Percentiles rank a stretch among this genome's conserved stretches.
These are phyloP conservation scores for Epizoanthus ramosus DNA, from an alignment of 92 coral and sea anemone genomes.

Conservation along the genomic window DNA sequence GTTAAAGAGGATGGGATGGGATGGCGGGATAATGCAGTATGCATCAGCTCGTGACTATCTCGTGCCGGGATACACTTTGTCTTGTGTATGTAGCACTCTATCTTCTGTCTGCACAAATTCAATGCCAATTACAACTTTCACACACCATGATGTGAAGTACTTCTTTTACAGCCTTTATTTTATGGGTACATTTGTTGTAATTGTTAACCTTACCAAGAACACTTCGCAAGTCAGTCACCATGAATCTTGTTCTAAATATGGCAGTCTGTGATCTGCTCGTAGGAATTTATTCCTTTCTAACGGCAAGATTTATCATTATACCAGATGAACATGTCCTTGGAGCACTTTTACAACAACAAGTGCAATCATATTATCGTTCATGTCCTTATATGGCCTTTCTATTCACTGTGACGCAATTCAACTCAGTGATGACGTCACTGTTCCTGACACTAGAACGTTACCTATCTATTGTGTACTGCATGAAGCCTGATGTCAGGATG, in stretches of 20 bases:
- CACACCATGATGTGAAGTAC: not conserved
- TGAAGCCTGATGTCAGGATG: too few species aligned
- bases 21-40: not conserved
- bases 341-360: not conserved
- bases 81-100: slow-evolving; percentile 1
- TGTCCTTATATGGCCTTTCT: too few species aligned
- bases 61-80: slow-evolving; percentile 6
- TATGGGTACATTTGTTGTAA: not conserved
- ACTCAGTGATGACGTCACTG: too few species aligned
- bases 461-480: too few species aligned
- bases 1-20: not conserved
- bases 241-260: slow-evolving; percentile 21
- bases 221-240: slow-evolving; percentile 8
- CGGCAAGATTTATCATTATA: slow-evolving; percentile 15
- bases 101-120: not conserved
- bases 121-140: too few species aligned
- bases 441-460: too few species aligned
- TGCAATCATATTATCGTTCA: too few species aligned
- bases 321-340: not conserved
- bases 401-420: too few species aligned
- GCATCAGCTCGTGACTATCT: not conserved
- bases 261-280: slow-evolving; percentile 21
- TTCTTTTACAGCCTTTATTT: slow-evolving; percentile 10
- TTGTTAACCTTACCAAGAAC: not conserved
- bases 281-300: not conserved